A percentile compares a stretch with the other conserved stretches of the same genome.
Evolutionary conservation across 53 echinoderm and acorn worm species (phyloP).

Genomic region (Echinometra lucunter): DNA sequence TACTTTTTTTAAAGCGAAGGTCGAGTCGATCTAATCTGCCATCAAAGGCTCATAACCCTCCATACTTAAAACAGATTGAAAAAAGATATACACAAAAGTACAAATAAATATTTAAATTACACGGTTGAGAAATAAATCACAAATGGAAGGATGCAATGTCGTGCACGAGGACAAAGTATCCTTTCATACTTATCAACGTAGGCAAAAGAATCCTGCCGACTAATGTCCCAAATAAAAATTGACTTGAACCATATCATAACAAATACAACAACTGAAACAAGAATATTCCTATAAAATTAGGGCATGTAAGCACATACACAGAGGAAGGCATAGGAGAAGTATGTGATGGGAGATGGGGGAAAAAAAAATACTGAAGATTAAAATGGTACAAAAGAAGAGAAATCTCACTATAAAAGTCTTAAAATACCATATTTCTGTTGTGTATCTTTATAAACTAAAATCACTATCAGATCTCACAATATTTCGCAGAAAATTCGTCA

Average conservation of each 20-base stretch:
- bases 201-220: background rate
- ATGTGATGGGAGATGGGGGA: background rate
- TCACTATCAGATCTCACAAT: slow-evolving; percentile 1
- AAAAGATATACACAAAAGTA: slow-evolving; percentile 65
- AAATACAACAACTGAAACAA: slow-evolving; percentile 26
- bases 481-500: background rate
- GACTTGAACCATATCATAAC: background rate
- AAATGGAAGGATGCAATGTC: background rate
- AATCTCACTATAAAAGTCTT: background rate
- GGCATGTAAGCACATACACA: background rate
- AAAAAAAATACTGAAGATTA: slow-evolving; percentile 7
- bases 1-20: background rate
- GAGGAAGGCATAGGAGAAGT: slow-evolving; percentile 36
- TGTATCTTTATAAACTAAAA: slow-evolving; percentile 2
- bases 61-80: background rate
- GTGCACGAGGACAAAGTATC: background rate
- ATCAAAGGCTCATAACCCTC: background rate
- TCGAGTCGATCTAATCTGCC: background rate
- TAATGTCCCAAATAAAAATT: background rate
- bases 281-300: background rate
- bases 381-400: slow-evolving; percentile 38
- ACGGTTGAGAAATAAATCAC: slow-evolving; percentile 30
- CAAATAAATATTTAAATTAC: slow-evolving; percentile 72
- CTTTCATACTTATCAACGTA: background rate
- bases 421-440: slow-evolving; percentile 9